Base-by-base conservation (phyloP, 2,888 invertebrate species). In the Athalia circularis region DNA sequence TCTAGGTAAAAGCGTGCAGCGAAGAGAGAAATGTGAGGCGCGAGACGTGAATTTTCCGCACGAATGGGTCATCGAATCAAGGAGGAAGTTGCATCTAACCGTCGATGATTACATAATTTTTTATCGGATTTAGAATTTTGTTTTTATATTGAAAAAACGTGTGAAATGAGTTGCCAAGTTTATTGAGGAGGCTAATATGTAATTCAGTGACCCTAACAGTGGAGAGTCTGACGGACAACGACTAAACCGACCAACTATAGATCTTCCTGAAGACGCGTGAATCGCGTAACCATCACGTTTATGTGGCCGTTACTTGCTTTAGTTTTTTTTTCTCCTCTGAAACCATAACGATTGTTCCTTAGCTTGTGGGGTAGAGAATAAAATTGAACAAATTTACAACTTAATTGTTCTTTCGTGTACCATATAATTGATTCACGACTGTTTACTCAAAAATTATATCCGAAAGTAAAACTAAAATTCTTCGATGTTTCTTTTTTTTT, bases 151-250 rank as follows among this genome's bases (percentile, higher is more conserved):
- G 68, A 50, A 15, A 3, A 43, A 68, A 47, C 9, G 29, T 43
- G 75, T 62, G 48, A 0, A 29, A 29, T 29, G 29, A 29, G 2
- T 29, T 29, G 29, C 29, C 2, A 29, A 29, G 29, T 29, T 29
- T 29, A 1, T 29, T 29, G 29, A 29, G 29, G 29, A 29, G 29
- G 75, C 45, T 75, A 75, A 64, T 64, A 64, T 62, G 47, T 61
- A 64, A 75, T 75, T 75, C 62, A 75, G 43, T 75, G 62, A 48
- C 50, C 75, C 62, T 29, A 62, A 72, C 43, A 61, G 59, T 29
- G 29, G 29, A 61, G 48, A 54, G n/a, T n/a, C 61, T 45, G 43
- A 75, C 50, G 62, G 50, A 62, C 62, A 61, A 75, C 62, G 62
- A 43, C 48, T 45, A 62, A 15, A 29, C 61, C 62, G 48, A 13